Evolutionary conservation across 2,888 invertebrate species (phyloP).

Genomic region (Listrodromus nycthemerus): DNA sequence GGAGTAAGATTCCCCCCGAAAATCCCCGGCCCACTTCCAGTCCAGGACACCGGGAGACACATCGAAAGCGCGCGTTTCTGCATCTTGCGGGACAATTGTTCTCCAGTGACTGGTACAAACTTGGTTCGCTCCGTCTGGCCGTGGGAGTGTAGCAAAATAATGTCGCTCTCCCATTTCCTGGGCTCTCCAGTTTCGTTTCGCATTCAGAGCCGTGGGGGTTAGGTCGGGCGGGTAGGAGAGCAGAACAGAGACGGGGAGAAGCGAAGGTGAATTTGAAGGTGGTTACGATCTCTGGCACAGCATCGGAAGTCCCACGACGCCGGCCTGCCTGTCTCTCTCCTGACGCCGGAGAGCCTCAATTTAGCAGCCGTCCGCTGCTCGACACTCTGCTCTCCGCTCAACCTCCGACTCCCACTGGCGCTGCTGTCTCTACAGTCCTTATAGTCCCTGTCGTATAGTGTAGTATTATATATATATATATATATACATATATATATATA

Average conservation of each 20-base stretch:
- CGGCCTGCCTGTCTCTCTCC: slow-evolving; percentile 56
- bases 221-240: slow-evolving; percentile 5
- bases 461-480: not conserved
- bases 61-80: slow-evolving; percentile 9
- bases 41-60: not conserved
- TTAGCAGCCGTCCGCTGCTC: slow-evolving; percentile 62
- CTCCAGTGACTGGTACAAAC: slow-evolving; percentile 4
- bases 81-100: slow-evolving; percentile 39
- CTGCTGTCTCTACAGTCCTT: slow-evolving; percentile 50
- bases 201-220: slow-evolving; percentile 30
- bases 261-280: slow-evolving; percentile 64
- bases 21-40: not conserved
- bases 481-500: no score
- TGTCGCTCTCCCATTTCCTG: slow-evolving; percentile 21
- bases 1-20: not conserved
- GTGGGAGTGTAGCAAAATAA: slow-evolving; percentile 20
- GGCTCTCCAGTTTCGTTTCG: slow-evolving; percentile 37
- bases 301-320: slow-evolving; percentile 58
- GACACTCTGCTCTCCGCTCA: slow-evolving; percentile 46
- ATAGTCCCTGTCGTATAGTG: slow-evolving; percentile 56
- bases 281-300: slow-evolving; percentile 51
- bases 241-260: slow-evolving; percentile 24
- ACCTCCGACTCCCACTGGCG: slow-evolving; percentile 33
- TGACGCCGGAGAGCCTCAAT: slow-evolving; percentile 59
- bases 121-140: slow-evolving; percentile 3